These are phyloP conservation scores for Pipra filicauda DNA, from an alignment of 2,113 vertebrate genomes.

Conservation along the genomic window DNA sequence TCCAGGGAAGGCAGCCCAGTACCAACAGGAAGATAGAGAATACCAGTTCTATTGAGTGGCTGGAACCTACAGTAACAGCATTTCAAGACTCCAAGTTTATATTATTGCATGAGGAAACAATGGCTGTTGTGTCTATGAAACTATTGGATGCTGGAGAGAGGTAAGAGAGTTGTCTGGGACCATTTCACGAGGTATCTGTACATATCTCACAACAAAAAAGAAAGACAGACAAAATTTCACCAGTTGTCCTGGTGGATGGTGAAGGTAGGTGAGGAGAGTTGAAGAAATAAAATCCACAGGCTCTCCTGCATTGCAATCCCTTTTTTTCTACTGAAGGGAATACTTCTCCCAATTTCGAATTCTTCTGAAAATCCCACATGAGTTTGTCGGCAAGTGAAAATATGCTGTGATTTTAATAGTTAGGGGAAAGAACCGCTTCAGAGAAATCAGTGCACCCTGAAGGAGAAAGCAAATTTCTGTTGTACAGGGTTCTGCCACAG, in stretches of 20 bases:
- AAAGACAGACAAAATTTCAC: not conserved
- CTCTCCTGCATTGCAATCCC: not conserved
- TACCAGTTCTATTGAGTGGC: not conserved
- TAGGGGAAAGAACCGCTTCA: not conserved
- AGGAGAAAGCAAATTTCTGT: not conserved
- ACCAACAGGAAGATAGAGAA: not conserved
- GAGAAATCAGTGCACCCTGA: not conserved
- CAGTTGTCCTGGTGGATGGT: not conserved
- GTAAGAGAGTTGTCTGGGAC: not conserved
- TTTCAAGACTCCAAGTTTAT: not conserved
- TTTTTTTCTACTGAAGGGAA: not conserved
- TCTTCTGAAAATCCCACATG: not conserved
- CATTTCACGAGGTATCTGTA: not conserved
- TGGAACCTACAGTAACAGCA: not conserved
- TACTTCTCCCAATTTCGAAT: not conserved
- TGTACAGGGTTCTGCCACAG: not conserved
- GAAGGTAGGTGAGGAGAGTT: not conserved
- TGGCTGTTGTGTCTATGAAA: not conserved
- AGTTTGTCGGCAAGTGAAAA: not conserved
- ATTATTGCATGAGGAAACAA: not conserved
- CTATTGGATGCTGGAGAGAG: not conserved
- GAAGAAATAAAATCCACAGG: not conserved
- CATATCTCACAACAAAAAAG: not conserved
- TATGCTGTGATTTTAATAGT: slow-evolving; percentile 1
- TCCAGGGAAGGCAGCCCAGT: not conserved